Percentiles rank a stretch among this genome's conserved stretches.
Evolutionary conservation across 2,888 invertebrate species (phyloP).

Genomic region (Alcis repandata): DNA sequence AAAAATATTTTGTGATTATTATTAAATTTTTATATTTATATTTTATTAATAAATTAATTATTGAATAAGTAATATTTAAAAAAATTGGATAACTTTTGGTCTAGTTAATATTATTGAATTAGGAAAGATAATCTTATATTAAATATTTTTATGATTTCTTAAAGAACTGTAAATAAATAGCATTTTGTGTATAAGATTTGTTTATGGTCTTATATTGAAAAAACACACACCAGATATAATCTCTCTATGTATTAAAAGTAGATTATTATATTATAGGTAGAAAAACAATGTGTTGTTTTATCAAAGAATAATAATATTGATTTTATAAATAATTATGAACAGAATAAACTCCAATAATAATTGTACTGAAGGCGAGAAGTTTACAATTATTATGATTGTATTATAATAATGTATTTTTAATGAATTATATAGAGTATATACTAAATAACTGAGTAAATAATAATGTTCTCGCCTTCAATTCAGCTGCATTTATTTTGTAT

Average conservation of each 20-base stretch:
- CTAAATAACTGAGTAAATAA: neutral
- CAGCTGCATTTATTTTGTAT: constrained; percentile 19
- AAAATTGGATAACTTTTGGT: neutral
- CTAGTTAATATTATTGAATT: neutral
- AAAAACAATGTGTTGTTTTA: neutral
- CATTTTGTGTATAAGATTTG: neutral
- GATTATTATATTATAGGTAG: neutral
- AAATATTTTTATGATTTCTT: neutral
- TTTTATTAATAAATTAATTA: neutral
- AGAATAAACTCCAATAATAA: neutral
- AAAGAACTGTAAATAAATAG: neutral
- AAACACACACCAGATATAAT: neutral
- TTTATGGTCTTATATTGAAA: neutral
- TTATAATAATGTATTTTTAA: neutral
- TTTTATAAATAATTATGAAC: no score
- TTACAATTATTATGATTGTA: neutral
- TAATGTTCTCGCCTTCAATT: neutral
- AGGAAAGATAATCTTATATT: neutral
- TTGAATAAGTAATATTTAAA: neutral
- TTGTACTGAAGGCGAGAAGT: neutral
- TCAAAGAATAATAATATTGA: neutral
- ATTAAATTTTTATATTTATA: neutral
- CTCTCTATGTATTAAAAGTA: neutral
- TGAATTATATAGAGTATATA: neutral
- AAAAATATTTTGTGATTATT: constrained; percentile 27